Evolutionary conservation across 2,888 invertebrate genomes (phyloP).

Genomic region (Netelia inedita): DNA sequence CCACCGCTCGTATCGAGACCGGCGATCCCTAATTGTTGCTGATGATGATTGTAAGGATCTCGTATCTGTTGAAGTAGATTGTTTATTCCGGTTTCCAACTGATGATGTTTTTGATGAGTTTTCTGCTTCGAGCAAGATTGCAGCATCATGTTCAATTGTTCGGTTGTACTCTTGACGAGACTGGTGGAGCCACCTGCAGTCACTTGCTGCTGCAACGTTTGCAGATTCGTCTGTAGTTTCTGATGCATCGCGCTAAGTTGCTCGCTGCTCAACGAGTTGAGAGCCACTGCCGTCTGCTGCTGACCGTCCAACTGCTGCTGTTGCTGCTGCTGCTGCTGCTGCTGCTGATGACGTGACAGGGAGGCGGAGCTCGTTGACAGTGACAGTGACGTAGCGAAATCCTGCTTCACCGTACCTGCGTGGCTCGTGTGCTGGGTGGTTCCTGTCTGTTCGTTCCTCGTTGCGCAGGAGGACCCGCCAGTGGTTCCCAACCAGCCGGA

Average conservation of each 20-base stretch:
- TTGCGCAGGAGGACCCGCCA: constrained; percentile 74
- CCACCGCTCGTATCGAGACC: constrained; percentile 56
- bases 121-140: constrained; percentile 82
- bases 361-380: constrained; percentile 69
- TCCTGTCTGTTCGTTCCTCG: constrained; percentile 81
- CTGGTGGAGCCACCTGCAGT: constrained; percentile 67
- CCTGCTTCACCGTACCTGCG: constrained; percentile 75
- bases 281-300: constrained; percentile 50
- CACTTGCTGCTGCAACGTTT: constrained; percentile 79
- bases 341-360: constrained; percentile 74
- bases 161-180: constrained; percentile 71
- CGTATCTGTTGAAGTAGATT: constrained; percentile 70
- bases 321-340: constrained; percentile 70
- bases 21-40: constrained; percentile 53
- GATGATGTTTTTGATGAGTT: constrained; percentile 75
- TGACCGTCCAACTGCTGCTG: constrained; percentile 72
- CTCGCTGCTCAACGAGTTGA: constrained; percentile 79
- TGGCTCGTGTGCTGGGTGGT: constrained; percentile 76
- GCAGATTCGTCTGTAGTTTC: constrained; percentile 81
- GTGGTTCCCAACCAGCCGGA: constrained; percentile 81
- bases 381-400: constrained; percentile 58
- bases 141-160: constrained; percentile 81
- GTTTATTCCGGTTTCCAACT: constrained; percentile 62
- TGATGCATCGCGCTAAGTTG: constrained; percentile 84
- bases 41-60: constrained; percentile 70